These are phyloP conservation scores for Daubentonia madagascariensis DNA, from an alignment of 2,113 vertebrate species.

Conservation along the genomic window DNA sequence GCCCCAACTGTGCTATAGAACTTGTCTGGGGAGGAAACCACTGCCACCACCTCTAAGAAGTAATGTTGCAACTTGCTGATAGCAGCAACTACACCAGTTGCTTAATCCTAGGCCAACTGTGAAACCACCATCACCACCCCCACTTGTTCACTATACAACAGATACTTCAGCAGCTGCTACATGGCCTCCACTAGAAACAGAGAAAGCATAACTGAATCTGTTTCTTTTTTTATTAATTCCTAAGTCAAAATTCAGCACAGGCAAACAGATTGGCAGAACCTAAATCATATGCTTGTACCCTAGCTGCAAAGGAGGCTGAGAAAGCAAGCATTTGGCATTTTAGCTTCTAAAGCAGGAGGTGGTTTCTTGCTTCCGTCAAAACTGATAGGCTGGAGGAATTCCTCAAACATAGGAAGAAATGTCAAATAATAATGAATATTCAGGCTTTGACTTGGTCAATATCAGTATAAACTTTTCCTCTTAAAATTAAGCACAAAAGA, in stretches of 20 bases:
- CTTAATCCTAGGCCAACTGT: background rate
- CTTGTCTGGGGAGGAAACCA: background rate
- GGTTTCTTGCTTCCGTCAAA: background rate
- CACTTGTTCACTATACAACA: background rate
- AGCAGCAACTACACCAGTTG: background rate
- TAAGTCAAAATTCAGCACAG: conserved; percentile 21
- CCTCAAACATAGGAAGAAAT: background rate
- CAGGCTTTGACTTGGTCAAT: background rate
- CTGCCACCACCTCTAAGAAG: background rate
- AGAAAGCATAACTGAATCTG: conserved; percentile 8
- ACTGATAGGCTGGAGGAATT: background rate
- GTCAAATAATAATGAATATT: background rate
- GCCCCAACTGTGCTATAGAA: fast-evolving
- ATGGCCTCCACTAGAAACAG: conserved; percentile 32
- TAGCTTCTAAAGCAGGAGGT: background rate
- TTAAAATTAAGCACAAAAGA: background rate
- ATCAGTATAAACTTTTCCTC: background rate
- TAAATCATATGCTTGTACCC: conserved; percentile 20
- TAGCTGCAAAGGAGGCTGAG: conserved; percentile 55
- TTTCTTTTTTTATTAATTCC: conserved; percentile 25
- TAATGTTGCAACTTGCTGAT: background rate
- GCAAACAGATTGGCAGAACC: conserved; percentile 24
- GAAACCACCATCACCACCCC: background rate
- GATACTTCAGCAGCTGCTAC: conserved; percentile 18
- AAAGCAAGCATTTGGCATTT: conserved; percentile 28